phyloP scores from a whole-genome alignment of 2,888 invertebrate species.

The Galerucella pusilla region DNA sequence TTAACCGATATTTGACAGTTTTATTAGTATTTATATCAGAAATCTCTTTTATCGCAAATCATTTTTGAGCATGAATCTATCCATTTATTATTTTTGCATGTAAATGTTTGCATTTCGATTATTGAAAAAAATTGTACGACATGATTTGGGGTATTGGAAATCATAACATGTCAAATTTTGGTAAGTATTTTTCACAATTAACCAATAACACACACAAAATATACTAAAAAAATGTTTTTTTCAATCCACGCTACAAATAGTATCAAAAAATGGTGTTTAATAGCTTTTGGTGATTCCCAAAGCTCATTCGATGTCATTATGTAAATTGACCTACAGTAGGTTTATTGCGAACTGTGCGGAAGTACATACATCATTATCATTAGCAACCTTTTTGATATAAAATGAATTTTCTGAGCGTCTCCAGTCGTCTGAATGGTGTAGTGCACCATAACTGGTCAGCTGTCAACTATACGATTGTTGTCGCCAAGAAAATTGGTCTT shows the following conservation, averaged over 20 bases:
- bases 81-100: constrained; percentile 31
- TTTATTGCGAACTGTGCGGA: too few relatives aligned
- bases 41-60: not conserved
- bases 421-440: too few relatives aligned
- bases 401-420: too few relatives aligned
- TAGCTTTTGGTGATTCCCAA: too few relatives aligned
- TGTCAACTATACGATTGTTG: too few relatives aligned
- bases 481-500: too few relatives aligned
- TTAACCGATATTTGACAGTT: not conserved
- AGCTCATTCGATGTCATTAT: too few relatives aligned
- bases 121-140: constrained; percentile 49
- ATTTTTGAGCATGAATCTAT: not conserved
- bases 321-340: too few relatives aligned
- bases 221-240: not conserved
- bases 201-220: constrained; percentile 32
- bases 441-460: too few relatives aligned
- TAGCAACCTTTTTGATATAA: too few relatives aligned
- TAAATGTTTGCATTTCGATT: constrained; percentile 30
- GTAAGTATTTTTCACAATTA: constrained; percentile 59
- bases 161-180: constrained; percentile 56
- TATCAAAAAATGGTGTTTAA: not conserved
- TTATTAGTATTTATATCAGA: not conserved
- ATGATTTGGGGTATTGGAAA: constrained; percentile 63
- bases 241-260: not conserved
- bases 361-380: too few relatives aligned